Conservation (phyloP, 2,797 vertebrate genomes). For the Acanthiza pusilla region DNA sequence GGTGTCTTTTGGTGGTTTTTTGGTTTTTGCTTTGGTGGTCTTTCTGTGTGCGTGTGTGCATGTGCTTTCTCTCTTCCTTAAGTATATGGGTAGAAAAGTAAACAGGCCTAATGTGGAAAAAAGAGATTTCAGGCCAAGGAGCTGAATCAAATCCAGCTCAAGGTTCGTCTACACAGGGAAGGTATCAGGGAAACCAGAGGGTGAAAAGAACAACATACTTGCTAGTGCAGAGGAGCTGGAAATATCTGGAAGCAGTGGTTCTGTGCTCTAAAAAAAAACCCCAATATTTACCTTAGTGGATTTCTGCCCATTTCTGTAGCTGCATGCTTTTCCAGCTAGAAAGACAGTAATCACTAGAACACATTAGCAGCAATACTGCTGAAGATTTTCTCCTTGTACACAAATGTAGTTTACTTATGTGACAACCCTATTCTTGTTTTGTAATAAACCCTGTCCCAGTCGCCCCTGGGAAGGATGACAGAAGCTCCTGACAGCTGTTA, state of each 20-base stretch:
- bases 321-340: not conserved
- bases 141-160: not conserved
- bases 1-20: too few relatives aligned
- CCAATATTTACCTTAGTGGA: fast-evolving
- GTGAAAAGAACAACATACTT: not conserved
- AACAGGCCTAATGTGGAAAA: not conserved
- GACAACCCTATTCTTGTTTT: not conserved
- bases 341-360: not conserved
- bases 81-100: not conserved
- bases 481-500: fast-evolving
- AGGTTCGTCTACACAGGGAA: fast-evolving
- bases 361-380: not conserved
- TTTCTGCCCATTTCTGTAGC: not conserved
- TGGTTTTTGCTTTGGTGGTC: not conserved
- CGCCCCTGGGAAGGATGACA: not conserved
- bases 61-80: not conserved
- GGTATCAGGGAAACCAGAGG: not conserved
- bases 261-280: not conserved
- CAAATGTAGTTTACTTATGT: not conserved
- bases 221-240: not conserved
- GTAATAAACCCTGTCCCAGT: not conserved
- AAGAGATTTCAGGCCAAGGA: not conserved
- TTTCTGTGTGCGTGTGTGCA: not conserved
- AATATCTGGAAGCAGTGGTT: not conserved
- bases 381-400: not conserved